phyloP scores from a whole-genome alignment of 2,797 vertebrate genomes.

The Hemibagrus guttatus region DNA sequence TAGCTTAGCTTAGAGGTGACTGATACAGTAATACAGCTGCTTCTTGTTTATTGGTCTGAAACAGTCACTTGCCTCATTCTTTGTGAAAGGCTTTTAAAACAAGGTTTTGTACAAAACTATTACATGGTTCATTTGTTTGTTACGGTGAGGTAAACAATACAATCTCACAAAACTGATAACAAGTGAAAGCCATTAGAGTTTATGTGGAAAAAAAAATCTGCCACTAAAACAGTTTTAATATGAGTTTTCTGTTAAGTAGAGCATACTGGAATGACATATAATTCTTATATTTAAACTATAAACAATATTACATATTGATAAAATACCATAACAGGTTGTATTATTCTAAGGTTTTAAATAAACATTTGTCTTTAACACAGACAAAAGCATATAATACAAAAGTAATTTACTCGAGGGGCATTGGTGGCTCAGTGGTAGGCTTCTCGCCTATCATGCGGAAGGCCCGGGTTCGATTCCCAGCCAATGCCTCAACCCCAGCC shows the following conservation, averaged over 20 bases:
- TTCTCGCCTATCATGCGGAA: too few species aligned
- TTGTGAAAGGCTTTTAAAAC: background rate
- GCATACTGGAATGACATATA: background rate
- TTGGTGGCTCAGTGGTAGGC: too few species aligned
- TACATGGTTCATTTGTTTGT: background rate
- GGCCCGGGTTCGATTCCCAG: too few species aligned
- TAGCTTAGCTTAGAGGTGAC: conserved; percentile 24
- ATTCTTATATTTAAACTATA: background rate
- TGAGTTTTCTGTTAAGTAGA: background rate
- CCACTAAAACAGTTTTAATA: background rate
- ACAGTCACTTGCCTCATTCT: background rate
- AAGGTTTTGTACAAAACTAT: background rate
- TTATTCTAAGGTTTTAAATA: background rate
- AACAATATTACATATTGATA: background rate
- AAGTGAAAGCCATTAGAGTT: background rate
- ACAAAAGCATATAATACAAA: background rate
- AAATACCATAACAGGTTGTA: background rate
- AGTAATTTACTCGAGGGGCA: background rate
- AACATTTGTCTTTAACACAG: background rate
- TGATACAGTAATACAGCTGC: conserved; percentile 41
- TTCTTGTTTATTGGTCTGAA: background rate
- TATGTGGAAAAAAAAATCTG: background rate
- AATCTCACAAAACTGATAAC: background rate
- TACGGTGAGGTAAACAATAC: background rate
- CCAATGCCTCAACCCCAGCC: too few species aligned